phyloP scores from a whole-genome alignment of 2,113 vertebrate species.

The Pogonocichla stellata region DNA sequence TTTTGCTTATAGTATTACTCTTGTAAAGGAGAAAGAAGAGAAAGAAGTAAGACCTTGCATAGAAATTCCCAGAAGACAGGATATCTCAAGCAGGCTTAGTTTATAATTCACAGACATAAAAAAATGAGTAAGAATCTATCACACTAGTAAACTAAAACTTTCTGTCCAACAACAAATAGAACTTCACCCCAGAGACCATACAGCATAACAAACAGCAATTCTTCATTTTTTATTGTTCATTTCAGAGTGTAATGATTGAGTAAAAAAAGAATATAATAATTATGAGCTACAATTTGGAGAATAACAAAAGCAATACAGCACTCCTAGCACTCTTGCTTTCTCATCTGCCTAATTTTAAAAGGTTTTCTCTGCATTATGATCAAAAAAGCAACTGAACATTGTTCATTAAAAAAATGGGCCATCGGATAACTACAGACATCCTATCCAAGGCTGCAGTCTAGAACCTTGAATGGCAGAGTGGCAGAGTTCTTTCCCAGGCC shows the following conservation, averaged over 20 bases:
- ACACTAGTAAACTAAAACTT: background rate
- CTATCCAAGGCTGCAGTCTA: accelerated
- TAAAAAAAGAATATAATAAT: background rate
- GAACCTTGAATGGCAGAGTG: background rate
- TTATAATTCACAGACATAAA: background rate
- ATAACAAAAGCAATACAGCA: background rate
- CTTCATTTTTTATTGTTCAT: constrained; percentile 8
- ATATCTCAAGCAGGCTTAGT: background rate
- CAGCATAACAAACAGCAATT: background rate
- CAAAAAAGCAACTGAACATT: background rate
- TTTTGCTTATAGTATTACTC: background rate
- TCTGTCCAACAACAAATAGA: background rate
- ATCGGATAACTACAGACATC: background rate
- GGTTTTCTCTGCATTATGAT: background rate
- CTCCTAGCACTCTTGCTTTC: background rate
- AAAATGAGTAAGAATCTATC: background rate
- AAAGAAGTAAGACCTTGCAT: background rate
- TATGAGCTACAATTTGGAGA: background rate
- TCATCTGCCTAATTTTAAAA: background rate
- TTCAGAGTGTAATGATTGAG: background rate
- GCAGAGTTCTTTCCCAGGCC: background rate
- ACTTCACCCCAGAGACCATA: background rate
- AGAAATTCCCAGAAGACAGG: background rate
- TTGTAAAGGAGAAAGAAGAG: background rate
- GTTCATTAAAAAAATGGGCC: background rate